Percentiles rank a stretch among this genome's conserved stretches.
phyloP scores from a whole-genome alignment of 2,888 invertebrate species.

The Escarpia spicata region DNA sequence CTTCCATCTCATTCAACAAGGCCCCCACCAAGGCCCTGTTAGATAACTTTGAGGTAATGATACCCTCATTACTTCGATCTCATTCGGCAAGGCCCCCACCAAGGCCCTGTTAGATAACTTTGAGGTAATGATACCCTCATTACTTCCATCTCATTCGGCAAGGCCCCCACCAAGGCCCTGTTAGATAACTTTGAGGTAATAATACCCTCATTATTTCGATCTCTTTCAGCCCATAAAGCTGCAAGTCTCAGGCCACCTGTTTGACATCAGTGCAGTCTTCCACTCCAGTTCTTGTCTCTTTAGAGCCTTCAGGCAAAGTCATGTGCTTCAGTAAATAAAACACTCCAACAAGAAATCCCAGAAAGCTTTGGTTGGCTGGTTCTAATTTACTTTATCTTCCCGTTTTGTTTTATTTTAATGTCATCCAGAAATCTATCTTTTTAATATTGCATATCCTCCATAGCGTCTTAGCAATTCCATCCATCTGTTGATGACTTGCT shows the following conservation, averaged over 20 bases:
- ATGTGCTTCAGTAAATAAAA: too few species aligned
- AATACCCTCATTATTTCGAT: constrained; percentile 55
- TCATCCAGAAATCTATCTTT: too few species aligned
- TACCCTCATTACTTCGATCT: constrained; percentile 55
- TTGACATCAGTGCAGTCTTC: too few species aligned
- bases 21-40: constrained; percentile 64
- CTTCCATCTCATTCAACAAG: constrained; percentile 52
- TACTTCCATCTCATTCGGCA: constrained; percentile 53
- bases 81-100: constrained; percentile 61
- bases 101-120: constrained; percentile 62
- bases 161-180: constrained; percentile 63
- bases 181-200: constrained; percentile 63
- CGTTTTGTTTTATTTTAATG: too few species aligned
- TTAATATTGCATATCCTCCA: too few species aligned
- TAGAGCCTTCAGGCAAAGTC: too few species aligned
- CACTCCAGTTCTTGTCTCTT: too few species aligned
- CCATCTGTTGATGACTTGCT: too few species aligned
- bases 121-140: constrained; percentile 60
- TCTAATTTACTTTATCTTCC: too few species aligned
- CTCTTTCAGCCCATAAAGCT: constrained; percentile 42
- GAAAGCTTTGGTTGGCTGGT: too few species aligned
- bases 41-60: constrained; percentile 62
- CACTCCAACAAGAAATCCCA: too few species aligned
- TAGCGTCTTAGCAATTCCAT: too few species aligned
- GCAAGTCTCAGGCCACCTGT: constrained; percentile 23